phyloP scores from a whole-genome alignment of 2,797 vertebrate genomes.

The Rachycentron canadum region DNA sequence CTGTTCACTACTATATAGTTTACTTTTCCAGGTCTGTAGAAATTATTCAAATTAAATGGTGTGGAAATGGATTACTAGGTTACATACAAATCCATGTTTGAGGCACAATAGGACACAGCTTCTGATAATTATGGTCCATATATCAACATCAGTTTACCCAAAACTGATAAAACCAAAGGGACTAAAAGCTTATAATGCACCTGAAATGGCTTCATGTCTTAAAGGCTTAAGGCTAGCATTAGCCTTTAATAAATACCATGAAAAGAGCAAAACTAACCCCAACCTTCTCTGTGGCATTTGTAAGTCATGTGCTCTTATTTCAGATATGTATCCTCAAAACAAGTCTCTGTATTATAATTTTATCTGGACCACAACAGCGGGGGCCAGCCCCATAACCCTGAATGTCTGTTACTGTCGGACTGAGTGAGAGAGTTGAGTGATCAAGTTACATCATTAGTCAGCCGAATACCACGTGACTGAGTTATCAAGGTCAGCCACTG shows the following conservation, averaged over 20 bases:
- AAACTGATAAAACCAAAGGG: slow-evolving; percentile 17
- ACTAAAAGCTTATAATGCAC: slow-evolving; percentile 1
- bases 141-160: slow-evolving; percentile 39
- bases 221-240: not conserved
- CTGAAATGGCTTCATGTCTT: slow-evolving; percentile 14
- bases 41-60: not conserved
- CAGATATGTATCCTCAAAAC: not conserved
- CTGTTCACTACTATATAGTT: not conserved
- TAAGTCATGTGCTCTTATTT: not conserved
- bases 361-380: too few species aligned
- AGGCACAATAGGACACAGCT: slow-evolving; percentile 36
- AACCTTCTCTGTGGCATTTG: not conserved
- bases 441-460: too few species aligned
- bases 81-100: slow-evolving; percentile 26
- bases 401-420: too few species aligned
- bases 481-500: too few species aligned
- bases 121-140: slow-evolving; percentile 70
- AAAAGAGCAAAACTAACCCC: slow-evolving; percentile 2
- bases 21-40: not conserved
- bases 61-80: not conserved
- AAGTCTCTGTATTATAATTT: too few species aligned
- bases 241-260: not conserved
- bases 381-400: too few species aligned
- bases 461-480: too few species aligned
- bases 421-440: too few species aligned